These are phyloP conservation scores for Argyrosomus regius DNA, from an alignment of 2,797 vertebrate genomes.

Conservation along the genomic window DNA sequence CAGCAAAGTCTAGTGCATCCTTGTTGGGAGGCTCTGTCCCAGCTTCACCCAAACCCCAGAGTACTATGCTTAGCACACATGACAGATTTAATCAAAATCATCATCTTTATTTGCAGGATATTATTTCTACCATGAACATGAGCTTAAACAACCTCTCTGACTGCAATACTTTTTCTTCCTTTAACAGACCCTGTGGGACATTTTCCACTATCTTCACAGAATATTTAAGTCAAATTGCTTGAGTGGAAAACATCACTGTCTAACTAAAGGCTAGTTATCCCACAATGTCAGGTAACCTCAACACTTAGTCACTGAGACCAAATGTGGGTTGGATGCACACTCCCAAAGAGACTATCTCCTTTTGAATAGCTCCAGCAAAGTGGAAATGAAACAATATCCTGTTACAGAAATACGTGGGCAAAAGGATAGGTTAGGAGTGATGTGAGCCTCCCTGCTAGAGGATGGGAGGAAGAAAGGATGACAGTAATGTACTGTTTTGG, in stretches of 20 bases:
- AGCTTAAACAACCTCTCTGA: constrained; percentile 16
- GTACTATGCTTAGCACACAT: constrained; percentile 15
- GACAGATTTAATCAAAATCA: constrained; percentile 33
- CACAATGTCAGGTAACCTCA: constrained; percentile 53
- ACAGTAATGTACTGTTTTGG: constrained; percentile 43
- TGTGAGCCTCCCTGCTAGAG: constrained; percentile 29
- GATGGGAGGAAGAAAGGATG: constrained; percentile 25
- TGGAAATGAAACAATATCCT: constrained; percentile 49
- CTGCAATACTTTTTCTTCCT: constrained; percentile 15
- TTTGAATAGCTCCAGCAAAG: constrained; percentile 41
- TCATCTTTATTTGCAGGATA: neutral
- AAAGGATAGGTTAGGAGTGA: constrained; percentile 20
- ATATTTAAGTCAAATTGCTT: constrained; percentile 26
- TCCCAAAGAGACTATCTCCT: constrained; percentile 60
- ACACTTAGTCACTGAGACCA: constrained; percentile 33
- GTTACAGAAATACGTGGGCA: constrained; percentile 33
- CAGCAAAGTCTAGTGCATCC: neutral
- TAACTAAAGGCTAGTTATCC: constrained; percentile 39
- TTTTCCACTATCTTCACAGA: constrained; percentile 22
- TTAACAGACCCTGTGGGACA: constrained; percentile 35
- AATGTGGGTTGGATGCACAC: constrained; percentile 35
- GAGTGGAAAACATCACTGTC: constrained; percentile 41
- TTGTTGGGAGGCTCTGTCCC: constrained; percentile 3
- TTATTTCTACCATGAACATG: constrained; percentile 6
- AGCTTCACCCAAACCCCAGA: constrained; percentile 20